Evolutionary conservation across 2,113 vertebrate genomes (phyloP).

Genomic region (Gadus chalcogrammus): DNA sequence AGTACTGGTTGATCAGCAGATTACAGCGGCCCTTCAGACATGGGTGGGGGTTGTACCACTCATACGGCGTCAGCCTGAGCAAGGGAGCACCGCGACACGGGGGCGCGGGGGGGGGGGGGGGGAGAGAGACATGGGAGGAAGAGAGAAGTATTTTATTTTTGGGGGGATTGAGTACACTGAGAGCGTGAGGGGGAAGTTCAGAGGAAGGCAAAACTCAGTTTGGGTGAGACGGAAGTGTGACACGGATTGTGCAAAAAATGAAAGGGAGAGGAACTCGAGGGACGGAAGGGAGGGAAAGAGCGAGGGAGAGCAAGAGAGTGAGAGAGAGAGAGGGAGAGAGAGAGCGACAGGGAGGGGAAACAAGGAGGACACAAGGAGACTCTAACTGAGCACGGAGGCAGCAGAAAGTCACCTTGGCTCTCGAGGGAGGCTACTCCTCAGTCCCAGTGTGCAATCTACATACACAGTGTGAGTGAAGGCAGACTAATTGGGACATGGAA

Average conservation of each 20-base stretch:
- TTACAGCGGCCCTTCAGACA: constrained; percentile 91
- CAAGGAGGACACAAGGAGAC: constrained; percentile 26
- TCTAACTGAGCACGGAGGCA: constrained; percentile 38
- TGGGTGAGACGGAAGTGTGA: neutral
- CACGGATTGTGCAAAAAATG: neutral
- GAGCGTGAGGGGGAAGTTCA: neutral
- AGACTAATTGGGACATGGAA: constrained; percentile 28
- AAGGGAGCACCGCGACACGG: neutral
- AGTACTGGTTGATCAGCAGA: constrained; percentile 96
- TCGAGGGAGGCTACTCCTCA: constrained; percentile 48
- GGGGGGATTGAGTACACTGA: neutral
- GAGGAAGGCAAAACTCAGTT: constrained; percentile 19
- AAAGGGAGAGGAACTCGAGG: constrained; percentile 37
- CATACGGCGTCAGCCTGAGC: constrained; percentile 87
- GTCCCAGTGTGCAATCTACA: constrained; percentile 36
- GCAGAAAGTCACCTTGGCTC: constrained; percentile 59
- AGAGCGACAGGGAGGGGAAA: constrained; percentile 14
- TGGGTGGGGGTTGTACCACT: constrained; percentile 97
- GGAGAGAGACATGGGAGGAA: neutral
- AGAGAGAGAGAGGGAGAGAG: constrained; percentile 35
- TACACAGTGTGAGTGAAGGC: constrained; percentile 10
- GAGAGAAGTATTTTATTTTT: neutral
- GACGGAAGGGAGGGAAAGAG: constrained; percentile 12
- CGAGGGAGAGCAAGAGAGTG: constrained; percentile 15
- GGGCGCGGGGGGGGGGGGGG: constrained; percentile 12